These are phyloP conservation scores for Mormyrus hasselquistii DNA, from an alignment of 2,797 vertebrate genomes.

Conservation along the genomic window DNA sequence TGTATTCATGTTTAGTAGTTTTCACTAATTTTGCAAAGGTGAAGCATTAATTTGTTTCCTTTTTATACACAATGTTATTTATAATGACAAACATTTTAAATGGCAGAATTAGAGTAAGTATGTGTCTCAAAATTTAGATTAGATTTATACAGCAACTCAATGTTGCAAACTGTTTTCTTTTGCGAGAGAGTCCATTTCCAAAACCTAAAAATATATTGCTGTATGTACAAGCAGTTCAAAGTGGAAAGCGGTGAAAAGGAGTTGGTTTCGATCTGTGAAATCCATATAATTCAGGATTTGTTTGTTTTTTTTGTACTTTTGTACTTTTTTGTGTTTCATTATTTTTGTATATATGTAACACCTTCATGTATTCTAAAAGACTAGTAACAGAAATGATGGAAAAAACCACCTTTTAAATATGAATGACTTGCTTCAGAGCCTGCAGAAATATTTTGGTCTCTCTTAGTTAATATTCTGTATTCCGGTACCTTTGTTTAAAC, in stretches of 20 bases:
- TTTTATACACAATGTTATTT: neutral
- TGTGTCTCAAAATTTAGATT: neutral
- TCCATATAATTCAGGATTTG: neutral
- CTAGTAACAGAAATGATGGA: neutral
- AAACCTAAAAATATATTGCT: neutral
- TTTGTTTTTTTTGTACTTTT: neutral
- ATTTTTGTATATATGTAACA: neutral
- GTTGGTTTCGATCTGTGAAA: neutral
- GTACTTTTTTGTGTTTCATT: neutral
- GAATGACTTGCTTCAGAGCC: neutral
- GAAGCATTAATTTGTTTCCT: neutral
- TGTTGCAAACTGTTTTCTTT: neutral
- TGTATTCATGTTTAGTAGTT: neutral
- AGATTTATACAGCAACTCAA: neutral
- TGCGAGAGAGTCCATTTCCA: neutral
- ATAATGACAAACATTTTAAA: constrained; percentile 1
- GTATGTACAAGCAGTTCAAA: neutral
- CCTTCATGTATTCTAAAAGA: neutral
- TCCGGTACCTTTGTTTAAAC: neutral
- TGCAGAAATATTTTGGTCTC: neutral
- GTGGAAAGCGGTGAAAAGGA: neutral
- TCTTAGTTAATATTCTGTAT: neutral
- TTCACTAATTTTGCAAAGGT: neutral
- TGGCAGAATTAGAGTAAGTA: neutral
- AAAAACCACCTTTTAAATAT: neutral